Conservation (phyloP, 2,797 vertebrate species). For the Melanogrammus aeglefinus region DNA sequence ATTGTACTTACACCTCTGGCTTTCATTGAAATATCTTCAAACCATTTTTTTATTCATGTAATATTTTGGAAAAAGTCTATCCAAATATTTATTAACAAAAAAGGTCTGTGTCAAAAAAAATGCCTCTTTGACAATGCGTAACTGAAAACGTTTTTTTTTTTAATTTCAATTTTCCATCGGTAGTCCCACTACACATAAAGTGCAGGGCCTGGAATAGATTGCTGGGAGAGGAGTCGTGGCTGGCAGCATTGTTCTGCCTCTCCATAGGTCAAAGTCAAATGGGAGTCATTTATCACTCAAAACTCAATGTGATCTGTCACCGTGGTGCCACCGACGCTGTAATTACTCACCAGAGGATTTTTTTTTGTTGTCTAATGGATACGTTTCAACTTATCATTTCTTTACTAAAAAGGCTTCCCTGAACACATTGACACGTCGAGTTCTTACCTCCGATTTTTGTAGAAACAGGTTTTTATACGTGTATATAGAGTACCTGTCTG, state of each 20-base stretch:
- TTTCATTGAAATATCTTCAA: background rate
- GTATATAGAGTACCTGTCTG: slow-evolving; percentile 2
- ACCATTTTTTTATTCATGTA: background rate
- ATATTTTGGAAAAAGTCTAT: no score
- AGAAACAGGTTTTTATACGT: background rate
- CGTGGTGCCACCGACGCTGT: slow-evolving; percentile 5
- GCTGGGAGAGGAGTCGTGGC: slow-evolving; percentile 9
- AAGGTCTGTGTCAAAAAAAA: no score
- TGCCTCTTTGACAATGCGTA: background rate
- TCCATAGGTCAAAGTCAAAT: slow-evolving; percentile 14
- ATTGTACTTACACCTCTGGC: background rate
- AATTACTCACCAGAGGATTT: background rate
- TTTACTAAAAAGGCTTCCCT: slow-evolving; percentile 34
- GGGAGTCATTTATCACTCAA: slow-evolving; percentile 11
- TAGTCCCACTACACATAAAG: background rate
- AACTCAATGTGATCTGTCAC: slow-evolving; percentile 9
- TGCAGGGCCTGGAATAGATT: slow-evolving; percentile 6
- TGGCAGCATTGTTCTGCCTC: slow-evolving; percentile 2
- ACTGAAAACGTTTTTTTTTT: background rate
- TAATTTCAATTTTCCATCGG: no score
- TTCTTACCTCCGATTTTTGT: background rate
- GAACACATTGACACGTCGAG: slow-evolving; percentile 15
- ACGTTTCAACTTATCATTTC: slow-evolving; percentile 30
- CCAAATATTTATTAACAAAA: background rate
- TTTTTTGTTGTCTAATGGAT: slow-evolving; percentile 16